Conservation (phyloP, 2,888 invertebrate genomes). For the Epicampocera succincta region DNA sequence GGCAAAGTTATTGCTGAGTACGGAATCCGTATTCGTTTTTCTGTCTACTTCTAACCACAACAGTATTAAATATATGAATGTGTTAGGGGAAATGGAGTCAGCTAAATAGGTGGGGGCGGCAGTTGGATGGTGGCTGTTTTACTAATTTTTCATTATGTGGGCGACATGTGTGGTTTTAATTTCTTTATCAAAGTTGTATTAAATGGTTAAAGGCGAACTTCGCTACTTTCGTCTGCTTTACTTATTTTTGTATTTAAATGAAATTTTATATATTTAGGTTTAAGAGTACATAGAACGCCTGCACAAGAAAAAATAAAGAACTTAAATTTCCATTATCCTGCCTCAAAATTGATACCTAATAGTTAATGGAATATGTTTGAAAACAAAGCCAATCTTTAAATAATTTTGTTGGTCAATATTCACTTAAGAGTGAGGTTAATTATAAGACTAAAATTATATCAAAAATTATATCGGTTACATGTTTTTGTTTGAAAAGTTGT, state of each 20-base stretch:
- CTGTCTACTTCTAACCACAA: slow-evolving; percentile 15
- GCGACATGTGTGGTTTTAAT: slow-evolving; percentile 80
- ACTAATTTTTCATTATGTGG: slow-evolving; percentile 79
- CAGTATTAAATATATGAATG: slow-evolving; percentile 1
- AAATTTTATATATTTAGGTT: too few relatives aligned
- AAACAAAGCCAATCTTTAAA: too few relatives aligned
- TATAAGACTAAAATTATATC: too few relatives aligned
- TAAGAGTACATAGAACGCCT: too few relatives aligned
- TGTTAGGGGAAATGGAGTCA: neutral
- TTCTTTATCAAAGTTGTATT: slow-evolving; percentile 71
- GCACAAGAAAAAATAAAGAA: neutral
- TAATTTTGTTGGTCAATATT: too few relatives aligned
- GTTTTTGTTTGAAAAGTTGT: too few relatives aligned
- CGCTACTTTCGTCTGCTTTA: neutral
- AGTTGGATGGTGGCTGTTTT: slow-evolving; percentile 68
- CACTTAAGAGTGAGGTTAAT: too few relatives aligned
- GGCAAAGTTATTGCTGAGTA: slow-evolving; percentile 48
- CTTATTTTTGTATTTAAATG: slow-evolving; percentile 9
- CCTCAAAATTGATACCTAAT: too few relatives aligned
- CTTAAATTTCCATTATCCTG: too few relatives aligned
- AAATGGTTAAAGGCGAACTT: slow-evolving; percentile 52
- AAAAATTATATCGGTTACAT: too few relatives aligned
- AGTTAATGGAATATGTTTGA: too few relatives aligned
- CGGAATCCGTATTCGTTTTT: slow-evolving; percentile 53
- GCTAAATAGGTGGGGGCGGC: slow-evolving; percentile 4